Evolutionary conservation across 2,888 invertebrate species (phyloP), one percentile per base, ranked within the genome.

Genomic region (Melipona bicolor): DNA sequence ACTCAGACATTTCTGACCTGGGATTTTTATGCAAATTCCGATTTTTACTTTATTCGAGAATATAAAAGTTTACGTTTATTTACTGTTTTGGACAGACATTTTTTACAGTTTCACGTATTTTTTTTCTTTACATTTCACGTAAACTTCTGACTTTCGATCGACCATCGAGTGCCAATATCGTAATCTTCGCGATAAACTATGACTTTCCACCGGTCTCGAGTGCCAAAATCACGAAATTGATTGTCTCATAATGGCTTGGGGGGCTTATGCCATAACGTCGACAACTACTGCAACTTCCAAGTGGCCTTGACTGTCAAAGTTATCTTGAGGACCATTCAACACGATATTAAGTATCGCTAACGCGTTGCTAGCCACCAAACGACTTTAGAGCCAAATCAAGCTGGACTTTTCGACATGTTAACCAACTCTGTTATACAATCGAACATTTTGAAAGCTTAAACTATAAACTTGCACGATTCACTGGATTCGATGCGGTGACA

Each of bases 241-340:
- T 24, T 59, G n/a, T 24, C 56, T 59, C 24, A 13, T n/a, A 15
- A 59, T 59, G 15, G 24, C n/a, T 59, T 59, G 5, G 56, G 56
- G 43, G 24, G 15, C n/a, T 15, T 15, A n/a, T 56, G 13, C n/a
- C 56, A 13, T 11, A 56, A 56, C 13, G 2, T n/a, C 56, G 56
- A 56, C 56, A n/a, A 59, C n/a, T 59, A n/a, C 56, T 15, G 56
- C 15, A n/a, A 56, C n/a, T 59, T 59, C 4, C 56, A 15, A 59
- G 56, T 59, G 56, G 56, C 15, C n/a, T 59, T 59, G 56, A 59
- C 56, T 59, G 56, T 24, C 56, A n/a, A n/a, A n/a, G 56, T 59
- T 24, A 15, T n/a, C 24, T 59, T 15, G 56, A 59, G 56, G n/a
- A 59, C 13, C 15, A 56, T 56, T n/a, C 56, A 0, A 32, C 2